Base-by-base conservation (phyloP, 2,888 invertebrate genomes). In the Cerastis leucographa region DNA sequence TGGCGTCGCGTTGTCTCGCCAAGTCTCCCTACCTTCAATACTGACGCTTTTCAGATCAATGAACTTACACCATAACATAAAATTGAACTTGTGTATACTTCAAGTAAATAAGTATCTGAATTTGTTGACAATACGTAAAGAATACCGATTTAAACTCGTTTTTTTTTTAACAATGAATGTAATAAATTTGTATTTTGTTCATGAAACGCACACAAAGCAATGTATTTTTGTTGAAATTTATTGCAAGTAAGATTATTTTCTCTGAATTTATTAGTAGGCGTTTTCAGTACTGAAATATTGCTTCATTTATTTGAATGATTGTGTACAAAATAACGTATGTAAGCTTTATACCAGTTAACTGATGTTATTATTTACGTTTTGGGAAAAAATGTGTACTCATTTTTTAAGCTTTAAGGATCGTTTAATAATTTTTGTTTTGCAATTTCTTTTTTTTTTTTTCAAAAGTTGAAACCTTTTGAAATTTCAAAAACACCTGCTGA, bases 1-100 rank as follows among this genome's bases (percentile, higher is more conserved):
- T n/a, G 79, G 74, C 74, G 79, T 54, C 79, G 2, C 22, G 51
- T 40, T 54, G 79, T 74, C 79, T 80, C 56, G 79, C 79, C 79
- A 80, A 79, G 25, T 59, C 35, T 17, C 79, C 35, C 49, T 51
- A 25, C 59, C 59, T 65, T 69, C 40, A 49, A 22, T 22, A 12
- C 14, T 44, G 22, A 51, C n/a, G 40, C 29, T 69, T 14, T 54
- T 9, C 14, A 61, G 74, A 46, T 61, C 69, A 80, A 65, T 69
- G 74, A 74, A 59, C 74, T 69, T 19, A 17, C 14, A 61, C 19
- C 42, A 64, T 68, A 79, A 68, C 17, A 54, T 17, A 25, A 29
- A 56, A 11, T 19, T 35, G n/a, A 69, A 35, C 25, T 44, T 56
- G 9, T 14, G 4, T 35, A 22, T 62, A 72, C n/a, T n/a, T 4